Base-by-base conservation (phyloP, 1,140 invertebrate species). In the Atta cephalotes region DNA sequence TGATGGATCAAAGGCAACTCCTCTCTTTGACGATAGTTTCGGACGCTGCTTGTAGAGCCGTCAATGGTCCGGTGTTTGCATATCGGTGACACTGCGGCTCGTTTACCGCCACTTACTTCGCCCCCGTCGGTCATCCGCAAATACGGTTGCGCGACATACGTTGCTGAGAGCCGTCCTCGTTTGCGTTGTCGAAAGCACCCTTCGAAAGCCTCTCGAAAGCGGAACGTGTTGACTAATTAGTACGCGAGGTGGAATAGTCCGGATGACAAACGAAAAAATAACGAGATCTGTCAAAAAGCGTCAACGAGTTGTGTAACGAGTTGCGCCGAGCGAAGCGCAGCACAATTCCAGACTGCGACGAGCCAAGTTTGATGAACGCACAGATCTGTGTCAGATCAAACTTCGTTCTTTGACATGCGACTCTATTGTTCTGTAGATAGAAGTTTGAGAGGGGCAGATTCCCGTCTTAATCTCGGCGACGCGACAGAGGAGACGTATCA, bases 1-100 rank as follows among this genome's bases (percentile, higher is more conserved):
- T 9, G 35, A 82, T 60, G 66, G 78, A 86, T 86, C 85, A 82
- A 86, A 86, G 85, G 77, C 66, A 25, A n/a, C n/a, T 58, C 56
- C 51, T 39, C 45, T 25, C 85, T 86, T 86, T 86, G 78, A 86
- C 31, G 78, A 10, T 62, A 51, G 78, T 78, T 63, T 85, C 72
- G 49, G 63, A 35, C 9, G 74, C 18, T 21, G 85, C 78, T 82
- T 86, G 81, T 53, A 39, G 45, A 72, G 45, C 28, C 70, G 80
- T 84, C 70, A 63, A 76, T 84, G 80, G 85, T 21, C 31, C 62
- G 21, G 78, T 70, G 85, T 71, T 80, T 86, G 66, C 81, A 65
- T 82, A 86, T 86, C 45, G 65, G 53, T 56, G 58, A 82, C 66
- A 71, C 78, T 62, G 65, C 66, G 49, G 62, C 51, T 81, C 77